Conservation (phyloP, 2,888 invertebrate species). For the Acanthosepion lycidas region DNA sequence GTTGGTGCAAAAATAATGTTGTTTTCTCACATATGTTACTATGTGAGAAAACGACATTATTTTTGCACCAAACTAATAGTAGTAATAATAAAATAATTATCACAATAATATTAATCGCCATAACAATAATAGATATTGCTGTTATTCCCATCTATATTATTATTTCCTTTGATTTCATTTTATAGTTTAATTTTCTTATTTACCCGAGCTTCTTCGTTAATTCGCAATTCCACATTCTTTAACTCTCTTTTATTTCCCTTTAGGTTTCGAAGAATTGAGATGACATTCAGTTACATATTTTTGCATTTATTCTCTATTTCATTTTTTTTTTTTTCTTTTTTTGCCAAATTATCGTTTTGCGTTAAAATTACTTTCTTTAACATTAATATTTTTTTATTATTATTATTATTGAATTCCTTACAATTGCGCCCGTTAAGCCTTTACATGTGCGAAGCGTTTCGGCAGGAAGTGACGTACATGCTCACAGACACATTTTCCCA, state of each 20-base stretch:
- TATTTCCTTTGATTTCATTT: too few relatives aligned
- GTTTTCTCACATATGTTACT: too few relatives aligned
- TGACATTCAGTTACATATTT: background rate
- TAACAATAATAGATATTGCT: too few relatives aligned
- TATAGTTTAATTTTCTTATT: too few relatives aligned
- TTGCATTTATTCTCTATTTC: background rate
- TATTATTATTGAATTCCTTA: background rate
- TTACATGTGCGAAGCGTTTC: background rate
- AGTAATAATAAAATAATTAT: too few relatives aligned
- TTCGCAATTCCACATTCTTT: background rate
- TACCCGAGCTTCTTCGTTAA: too few relatives aligned
- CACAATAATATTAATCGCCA: too few relatives aligned
- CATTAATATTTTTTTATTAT: background rate
- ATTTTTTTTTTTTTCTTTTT: background rate
- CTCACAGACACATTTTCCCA: background rate
- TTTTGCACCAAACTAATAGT: too few relatives aligned
- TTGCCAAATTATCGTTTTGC: background rate
- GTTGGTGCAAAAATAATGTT: too few relatives aligned
- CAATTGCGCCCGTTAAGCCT: background rate
- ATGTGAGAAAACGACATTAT: too few relatives aligned
- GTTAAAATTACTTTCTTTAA: background rate
- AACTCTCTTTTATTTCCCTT: background rate
- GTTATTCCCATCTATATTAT: too few relatives aligned
- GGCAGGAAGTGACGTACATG: background rate
- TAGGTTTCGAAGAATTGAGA: background rate